Evolutionary conservation across 2,888 invertebrate species (phyloP).

Genomic region (Thymelicus lineola): DNA sequence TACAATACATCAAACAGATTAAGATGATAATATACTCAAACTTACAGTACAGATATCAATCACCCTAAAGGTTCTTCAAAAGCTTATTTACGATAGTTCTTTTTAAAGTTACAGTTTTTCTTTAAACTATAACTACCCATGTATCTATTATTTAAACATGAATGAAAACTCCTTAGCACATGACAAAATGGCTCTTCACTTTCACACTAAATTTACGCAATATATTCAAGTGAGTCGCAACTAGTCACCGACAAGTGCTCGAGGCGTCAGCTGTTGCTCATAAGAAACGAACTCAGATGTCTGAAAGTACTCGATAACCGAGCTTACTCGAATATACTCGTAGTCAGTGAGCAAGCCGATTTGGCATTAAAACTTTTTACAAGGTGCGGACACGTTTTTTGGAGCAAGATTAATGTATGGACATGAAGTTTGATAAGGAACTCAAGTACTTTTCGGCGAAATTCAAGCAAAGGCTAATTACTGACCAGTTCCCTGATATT

Average conservation of each 20-base stretch:
- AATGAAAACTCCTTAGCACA: too few relatives aligned
- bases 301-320: not conserved
- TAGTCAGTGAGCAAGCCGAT: not conserved
- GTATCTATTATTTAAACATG: too few relatives aligned
- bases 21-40: too few relatives aligned
- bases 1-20: too few relatives aligned
- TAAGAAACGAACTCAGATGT: not conserved
- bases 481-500: constrained; percentile 24
- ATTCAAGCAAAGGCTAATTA: constrained; percentile 21
- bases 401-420: constrained; percentile 8
- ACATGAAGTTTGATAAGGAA: constrained; percentile 16
- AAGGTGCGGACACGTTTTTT: not conserved
- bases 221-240: not conserved
- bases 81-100: too few relatives aligned
- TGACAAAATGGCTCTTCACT: too few relatives aligned
- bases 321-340: not conserved
- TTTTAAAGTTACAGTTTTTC: too few relatives aligned
- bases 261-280: not conserved
- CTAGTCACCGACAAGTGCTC: not conserved
- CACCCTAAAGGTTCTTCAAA: too few relatives aligned
- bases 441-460: constrained; percentile 21
- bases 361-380: not conserved
- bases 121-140: too few relatives aligned
- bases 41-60: too few relatives aligned
- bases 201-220: too few relatives aligned